A percentile compares a stretch with the other conserved stretches of the same genome.
These are phyloP conservation scores for Aethes cnicana DNA, from an alignment of 2,888 invertebrate genomes.

Conservation along the genomic window DNA sequence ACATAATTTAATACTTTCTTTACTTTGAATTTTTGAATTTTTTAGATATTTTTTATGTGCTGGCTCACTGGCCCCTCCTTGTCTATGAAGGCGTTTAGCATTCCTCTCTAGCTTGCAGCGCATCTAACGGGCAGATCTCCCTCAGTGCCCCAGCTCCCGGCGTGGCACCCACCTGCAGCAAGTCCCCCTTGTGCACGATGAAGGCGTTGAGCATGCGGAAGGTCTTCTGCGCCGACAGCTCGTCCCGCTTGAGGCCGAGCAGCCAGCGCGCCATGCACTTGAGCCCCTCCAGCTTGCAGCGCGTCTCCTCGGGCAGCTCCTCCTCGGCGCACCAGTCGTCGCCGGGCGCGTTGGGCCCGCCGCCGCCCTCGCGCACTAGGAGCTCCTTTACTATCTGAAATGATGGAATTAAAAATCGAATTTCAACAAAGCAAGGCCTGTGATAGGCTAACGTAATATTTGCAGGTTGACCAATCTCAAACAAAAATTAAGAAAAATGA, in stretches of 20 bases:
- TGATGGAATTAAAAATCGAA: too few species aligned
- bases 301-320: constrained; percentile 93
- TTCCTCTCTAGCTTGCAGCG: too few species aligned
- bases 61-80: too few species aligned
- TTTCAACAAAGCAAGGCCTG: too few species aligned
- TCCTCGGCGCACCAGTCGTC: constrained; percentile 93
- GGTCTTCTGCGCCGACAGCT: constrained; percentile 94
- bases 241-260: constrained; percentile 93
- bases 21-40: too few species aligned
- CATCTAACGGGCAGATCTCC: too few species aligned
- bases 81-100: too few species aligned
- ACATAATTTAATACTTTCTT: too few species aligned
- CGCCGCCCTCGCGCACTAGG: constrained; percentile 90
- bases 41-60: too few species aligned
- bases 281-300: constrained; percentile 95
- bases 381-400: constrained; percentile 95
- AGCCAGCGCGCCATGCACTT: constrained; percentile 99
- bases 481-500: too few species aligned
- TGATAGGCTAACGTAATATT: too few species aligned
- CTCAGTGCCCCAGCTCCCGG: not conserved
- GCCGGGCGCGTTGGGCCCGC: constrained; percentile 73
- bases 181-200: constrained; percentile 94
- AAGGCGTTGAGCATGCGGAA: constrained; percentile 97
- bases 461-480: too few species aligned
- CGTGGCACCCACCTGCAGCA: constrained; percentile 78